These are phyloP conservation scores for Amiota mariae DNA, from an alignment of 2,888 invertebrate genomes.

Conservation along the genomic window DNA sequence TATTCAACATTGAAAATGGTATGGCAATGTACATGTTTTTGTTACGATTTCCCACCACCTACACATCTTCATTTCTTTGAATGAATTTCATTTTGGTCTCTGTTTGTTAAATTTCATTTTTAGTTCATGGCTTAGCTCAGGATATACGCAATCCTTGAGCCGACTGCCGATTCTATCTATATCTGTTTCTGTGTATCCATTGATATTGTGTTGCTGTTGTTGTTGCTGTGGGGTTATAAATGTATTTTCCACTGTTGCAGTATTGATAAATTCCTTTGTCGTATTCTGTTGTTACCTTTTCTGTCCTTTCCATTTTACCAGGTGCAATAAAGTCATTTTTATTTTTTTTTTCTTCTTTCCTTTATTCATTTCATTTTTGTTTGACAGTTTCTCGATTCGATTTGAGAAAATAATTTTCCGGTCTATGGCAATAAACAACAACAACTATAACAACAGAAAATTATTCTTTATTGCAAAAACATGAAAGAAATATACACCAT, in stretches of 20 bases:
- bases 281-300: conserved; percentile 20
- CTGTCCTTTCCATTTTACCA: not conserved
- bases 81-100: no score
- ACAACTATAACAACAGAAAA: no score
- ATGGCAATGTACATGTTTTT: not conserved
- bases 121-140: not conserved
- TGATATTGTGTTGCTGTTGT: not conserved
- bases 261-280: conserved; percentile 64
- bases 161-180: not conserved
- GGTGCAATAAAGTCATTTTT: conserved; percentile 16
- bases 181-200: no score
- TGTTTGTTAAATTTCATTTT: no score
- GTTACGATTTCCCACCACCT: not conserved
- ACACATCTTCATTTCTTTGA: no score
- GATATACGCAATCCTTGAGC: conserved; percentile 8
- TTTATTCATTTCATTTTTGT: not conserved
- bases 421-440: not conserved
- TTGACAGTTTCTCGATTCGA: conserved; percentile 4
- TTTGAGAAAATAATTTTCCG: conserved; percentile 15
- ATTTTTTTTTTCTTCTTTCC: not conserved
- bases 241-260: conserved; percentile 43
- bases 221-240: not conserved
- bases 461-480: no score
- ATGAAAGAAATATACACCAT: no score
- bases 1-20: not conserved